These are phyloP conservation scores for Adela reaumurella DNA, from an alignment of 2,888 invertebrate genomes.

Conservation along the genomic window DNA sequence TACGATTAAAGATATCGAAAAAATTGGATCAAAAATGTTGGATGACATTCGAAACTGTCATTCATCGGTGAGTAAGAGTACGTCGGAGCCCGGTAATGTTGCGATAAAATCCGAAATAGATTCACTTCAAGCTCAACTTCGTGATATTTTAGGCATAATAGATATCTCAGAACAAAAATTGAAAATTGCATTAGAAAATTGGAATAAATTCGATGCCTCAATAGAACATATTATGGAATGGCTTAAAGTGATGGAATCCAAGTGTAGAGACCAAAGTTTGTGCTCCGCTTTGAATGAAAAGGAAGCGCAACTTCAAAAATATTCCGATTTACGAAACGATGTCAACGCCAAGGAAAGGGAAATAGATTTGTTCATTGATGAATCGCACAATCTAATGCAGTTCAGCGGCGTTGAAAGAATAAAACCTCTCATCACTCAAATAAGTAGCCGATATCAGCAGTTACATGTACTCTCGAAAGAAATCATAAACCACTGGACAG, in stretches of 20 bases:
- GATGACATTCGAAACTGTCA: constrained; percentile 66
- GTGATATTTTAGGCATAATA: constrained; percentile 64
- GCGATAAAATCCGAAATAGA: constrained; percentile 70
- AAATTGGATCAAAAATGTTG: constrained; percentile 62
- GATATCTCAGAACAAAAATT: constrained; percentile 70
- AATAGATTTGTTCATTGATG: constrained; percentile 85
- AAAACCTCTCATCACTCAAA: constrained; percentile 82
- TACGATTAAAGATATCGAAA: constrained; percentile 62
- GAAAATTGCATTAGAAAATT: constrained; percentile 70
- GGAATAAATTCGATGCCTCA: constrained; percentile 83
- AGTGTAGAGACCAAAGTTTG: constrained; percentile 82
- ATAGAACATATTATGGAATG: constrained; percentile 79
- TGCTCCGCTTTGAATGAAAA: constrained; percentile 81
- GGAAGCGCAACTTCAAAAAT: constrained; percentile 66
- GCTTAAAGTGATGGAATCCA: constrained; percentile 80
- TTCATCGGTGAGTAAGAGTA: constrained; percentile 67
- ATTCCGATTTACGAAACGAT: constrained; percentile 70
- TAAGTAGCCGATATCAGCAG: constrained; percentile 83
- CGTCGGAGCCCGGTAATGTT: constrained; percentile 74
- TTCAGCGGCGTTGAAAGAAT: constrained; percentile 81
- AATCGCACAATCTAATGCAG: constrained; percentile 81
- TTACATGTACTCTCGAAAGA: constrained; percentile 80
- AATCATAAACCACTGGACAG: constrained; percentile 79
- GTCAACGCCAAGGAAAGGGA: constrained; percentile 78
- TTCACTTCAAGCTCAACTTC: constrained; percentile 63